Base-by-base conservation (phyloP, 2,113 vertebrate genomes). In the Seriola aureovittata region DNA sequence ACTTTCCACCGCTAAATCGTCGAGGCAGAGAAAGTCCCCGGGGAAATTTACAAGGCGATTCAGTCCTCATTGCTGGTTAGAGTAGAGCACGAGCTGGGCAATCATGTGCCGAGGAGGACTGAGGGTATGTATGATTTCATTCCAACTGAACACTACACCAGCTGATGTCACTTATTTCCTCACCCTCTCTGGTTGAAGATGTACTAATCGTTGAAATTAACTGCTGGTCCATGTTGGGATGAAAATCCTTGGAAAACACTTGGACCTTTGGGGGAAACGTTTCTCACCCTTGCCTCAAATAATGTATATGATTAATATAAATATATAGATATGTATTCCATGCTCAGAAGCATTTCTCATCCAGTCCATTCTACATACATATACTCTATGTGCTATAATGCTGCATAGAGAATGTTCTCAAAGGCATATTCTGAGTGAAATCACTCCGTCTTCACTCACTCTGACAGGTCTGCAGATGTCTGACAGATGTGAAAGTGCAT, bases 1-100 rank as follows among this genome's bases (percentile, higher is more conserved):
- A 91, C 88, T 93, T 89, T 87, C 88, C 91, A 85, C 84, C 69
- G 80, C 89, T 92, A 94, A 94, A 93, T 94, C 88, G 85, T 81
- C 72, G 80, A 91, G 91, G 91, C 93, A 92, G 86, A 83, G 78
- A 78, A 73, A 78, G 88, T 89, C 92, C 89, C 90, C 0, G 34
- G 93, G 94, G 94, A 95, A 91, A 91, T 91, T 87, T 92, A 84
- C 84, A 88, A 92, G 91, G 90, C 90, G 78, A 93, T 92, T 93
- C 90, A 88, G 89, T 88, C 81, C 88, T 91, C 89, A 88, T 88
- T 90, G 94, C 88, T 85, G 86, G 86, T 93, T 92, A 88, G 88
- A 91, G 85, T 19, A 46, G 90, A 92, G 89, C 86, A 78, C 17
- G 86, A 46, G 75, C 90, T 55, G 88, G 80, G 87, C 87, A 92